These are phyloP conservation scores for Prosopocoilus inquinatus DNA, from an alignment of 2,888 invertebrate species.

Conservation along the genomic window DNA sequence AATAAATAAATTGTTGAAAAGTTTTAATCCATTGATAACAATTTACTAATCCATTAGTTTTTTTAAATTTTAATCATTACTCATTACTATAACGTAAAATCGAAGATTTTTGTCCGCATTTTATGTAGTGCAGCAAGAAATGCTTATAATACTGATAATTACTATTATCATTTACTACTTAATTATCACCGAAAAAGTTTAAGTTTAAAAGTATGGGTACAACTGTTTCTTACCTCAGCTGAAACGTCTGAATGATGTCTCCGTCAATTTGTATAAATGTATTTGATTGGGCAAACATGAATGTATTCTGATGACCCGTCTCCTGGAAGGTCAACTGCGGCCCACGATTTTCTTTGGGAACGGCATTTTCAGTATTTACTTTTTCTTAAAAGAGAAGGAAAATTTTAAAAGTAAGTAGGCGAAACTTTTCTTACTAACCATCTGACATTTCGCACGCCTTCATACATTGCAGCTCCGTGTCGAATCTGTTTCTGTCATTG, in stretches of 20 bases:
- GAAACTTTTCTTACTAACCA: slow-evolving; percentile 45
- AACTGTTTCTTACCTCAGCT: slow-evolving; percentile 65
- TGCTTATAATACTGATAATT: too few relatives aligned
- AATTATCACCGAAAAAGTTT: too few relatives aligned
- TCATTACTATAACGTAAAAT: too few relatives aligned
- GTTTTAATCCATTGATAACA: too few relatives aligned
- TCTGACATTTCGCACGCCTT: slow-evolving; percentile 62
- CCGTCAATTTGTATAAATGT: slow-evolving; percentile 89
- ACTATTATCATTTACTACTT: too few relatives aligned
- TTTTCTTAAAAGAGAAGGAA: slow-evolving; percentile 11
- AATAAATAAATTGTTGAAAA: too few relatives aligned
- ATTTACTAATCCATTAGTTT: too few relatives aligned
- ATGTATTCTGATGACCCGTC: slow-evolving; percentile 80
- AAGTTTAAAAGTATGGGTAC: too few relatives aligned
- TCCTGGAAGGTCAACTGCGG: slow-evolving; percentile 82
- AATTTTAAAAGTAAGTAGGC: background rate
- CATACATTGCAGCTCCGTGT: slow-evolving; percentile 65
- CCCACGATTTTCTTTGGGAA: slow-evolving; percentile 73
- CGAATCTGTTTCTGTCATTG: slow-evolving; percentile 65
- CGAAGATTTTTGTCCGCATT: too few relatives aligned
- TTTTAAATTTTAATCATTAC: too few relatives aligned
- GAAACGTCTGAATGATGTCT: slow-evolving; percentile 86
- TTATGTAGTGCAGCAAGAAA: too few relatives aligned
- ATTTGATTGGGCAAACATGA: slow-evolving; percentile 88
- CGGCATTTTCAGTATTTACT: slow-evolving; percentile 40